These are phyloP conservation scores for Arctopsyche grandis DNA, from an alignment of 1,140 invertebrate genomes.

Conservation along the genomic window DNA sequence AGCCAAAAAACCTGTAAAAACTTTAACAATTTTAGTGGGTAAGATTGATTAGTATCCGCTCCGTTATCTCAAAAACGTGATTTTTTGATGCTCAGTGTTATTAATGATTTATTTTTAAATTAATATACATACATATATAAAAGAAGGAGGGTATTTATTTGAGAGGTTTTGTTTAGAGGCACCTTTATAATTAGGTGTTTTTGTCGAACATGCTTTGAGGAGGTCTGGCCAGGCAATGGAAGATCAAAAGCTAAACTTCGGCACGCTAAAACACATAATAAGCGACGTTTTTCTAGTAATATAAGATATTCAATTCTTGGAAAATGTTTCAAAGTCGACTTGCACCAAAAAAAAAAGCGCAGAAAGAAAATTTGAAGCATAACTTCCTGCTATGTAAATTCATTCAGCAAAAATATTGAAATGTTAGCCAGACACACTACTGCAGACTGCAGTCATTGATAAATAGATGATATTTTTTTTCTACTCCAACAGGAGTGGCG, in stretches of 20 bases:
- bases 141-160: not conserved
- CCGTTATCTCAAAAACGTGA: too few relatives aligned
- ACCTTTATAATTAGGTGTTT: not conserved
- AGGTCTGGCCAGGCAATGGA: not conserved
- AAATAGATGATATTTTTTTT: too few relatives aligned
- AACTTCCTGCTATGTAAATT: slow-evolving; percentile 2
- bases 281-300: slow-evolving; percentile 18
- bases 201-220: not conserved
- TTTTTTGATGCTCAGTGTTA: too few relatives aligned
- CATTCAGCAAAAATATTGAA: not conserved
- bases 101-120: too few relatives aligned
- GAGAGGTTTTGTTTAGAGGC: not conserved
- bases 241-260: slow-evolving; percentile 12
- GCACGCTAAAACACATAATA: not conserved
- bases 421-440: not conserved
- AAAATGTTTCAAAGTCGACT: slow-evolving; percentile 1
- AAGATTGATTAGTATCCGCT: too few relatives aligned
- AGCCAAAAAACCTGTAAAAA: too few relatives aligned
- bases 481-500: not conserved
- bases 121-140: too few relatives aligned
- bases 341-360: not conserved
- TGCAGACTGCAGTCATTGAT: not conserved
- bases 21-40: too few relatives aligned
- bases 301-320: not conserved
- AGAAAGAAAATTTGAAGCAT: not conserved